Base-by-base conservation (phyloP, 1,140 invertebrate species). In the Trichonephila clavipes region DNA sequence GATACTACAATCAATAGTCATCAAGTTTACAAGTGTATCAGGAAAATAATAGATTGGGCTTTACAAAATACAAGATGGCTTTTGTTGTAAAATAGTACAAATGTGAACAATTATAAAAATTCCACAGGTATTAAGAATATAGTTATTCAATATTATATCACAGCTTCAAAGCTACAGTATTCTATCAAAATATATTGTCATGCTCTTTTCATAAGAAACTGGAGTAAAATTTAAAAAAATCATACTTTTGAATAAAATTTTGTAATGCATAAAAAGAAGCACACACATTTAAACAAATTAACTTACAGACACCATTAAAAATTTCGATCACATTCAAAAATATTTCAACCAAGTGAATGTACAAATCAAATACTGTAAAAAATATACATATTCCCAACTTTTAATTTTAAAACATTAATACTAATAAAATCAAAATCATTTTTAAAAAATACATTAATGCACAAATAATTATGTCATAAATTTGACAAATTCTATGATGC, bases 161-260 rank as follows among this genome's bases (percentile, higher is more conserved):
- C 72, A 77, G 72, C 16, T 40, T 40, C 16, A 77, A 77, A 40
- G 72, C 34, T 77, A 77, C 24, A 77, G 34, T 77, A 77, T 77
- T 77, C 24, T 77, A 77, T 77, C n/a, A 24, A n/a, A 69, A n/a
- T 24, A 69, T 24, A 24, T 69, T 69, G 6, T 69, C 51, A 40
- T 40, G 34, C 34, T 51, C 10, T 12, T 7, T 7, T 51, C 10
- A 51, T 12, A 51, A 51, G 10, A 51, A 51, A 10, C 1, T 51
- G 51, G 10, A 0, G 7, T 1, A 51, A 66, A 7, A 3, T 66
- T 69, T 4, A 6, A 64, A 24, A 69, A 69, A 69, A 69, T 12
- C 10, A 69, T 8, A n/a, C 12, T 69, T 69, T 40, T 40, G 12
- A 69, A 14, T 69, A 69, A 69, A 14, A n/a, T 12, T 40, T 40